Evolutionary conservation across 2,888 invertebrate species (phyloP).

Genomic region (Caenorhabditis sp.): DNA sequence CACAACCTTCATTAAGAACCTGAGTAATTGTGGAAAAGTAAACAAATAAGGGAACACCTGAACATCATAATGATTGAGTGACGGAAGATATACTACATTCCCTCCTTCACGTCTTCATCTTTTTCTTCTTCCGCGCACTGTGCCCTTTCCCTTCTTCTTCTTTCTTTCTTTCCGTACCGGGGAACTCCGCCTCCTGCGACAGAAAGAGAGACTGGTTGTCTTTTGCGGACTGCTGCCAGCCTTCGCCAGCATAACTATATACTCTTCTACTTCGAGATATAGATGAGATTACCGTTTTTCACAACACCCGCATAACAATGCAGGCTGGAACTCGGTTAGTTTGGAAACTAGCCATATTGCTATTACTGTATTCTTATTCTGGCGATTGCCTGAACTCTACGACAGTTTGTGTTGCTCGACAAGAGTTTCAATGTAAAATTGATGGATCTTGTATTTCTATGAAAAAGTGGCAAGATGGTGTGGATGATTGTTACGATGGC

Average conservation of each 20-base stretch:
- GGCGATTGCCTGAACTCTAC: not conserved
- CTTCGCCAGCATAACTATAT: slow-evolving; percentile 49
- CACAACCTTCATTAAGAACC: not conserved
- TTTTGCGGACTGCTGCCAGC: slow-evolving; percentile 50
- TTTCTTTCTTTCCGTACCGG: slow-evolving; percentile 26
- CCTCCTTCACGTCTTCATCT: slow-evolving; percentile 32
- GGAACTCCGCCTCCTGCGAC: slow-evolving; percentile 25
- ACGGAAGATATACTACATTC: slow-evolving; percentile 37
- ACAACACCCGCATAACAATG: slow-evolving; percentile 34
- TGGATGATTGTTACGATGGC: slow-evolving; percentile 80
- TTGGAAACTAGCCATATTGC: not conserved
- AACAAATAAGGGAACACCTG: slow-evolving; percentile 8
- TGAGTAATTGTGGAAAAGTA: not conserved
- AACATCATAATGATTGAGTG: slow-evolving; percentile 21
- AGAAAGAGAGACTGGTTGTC: slow-evolving; percentile 43
- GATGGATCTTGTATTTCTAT: slow-evolving; percentile 70
- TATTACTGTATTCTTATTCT: not conserved
- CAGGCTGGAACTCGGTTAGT: slow-evolving; percentile 32
- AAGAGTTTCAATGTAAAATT: slow-evolving; percentile 69
- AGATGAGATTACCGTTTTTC: slow-evolving; percentile 31
- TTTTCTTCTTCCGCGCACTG: slow-evolving; percentile 36
- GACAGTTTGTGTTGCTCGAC: slow-evolving; percentile 26
- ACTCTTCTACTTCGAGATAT: slow-evolving; percentile 23
- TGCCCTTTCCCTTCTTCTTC: slow-evolving; percentile 3
- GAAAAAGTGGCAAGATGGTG: slow-evolving; percentile 78